phyloP scores from a whole-genome alignment of 2,113 vertebrate species.

The Lasiurus borealis region DNA sequence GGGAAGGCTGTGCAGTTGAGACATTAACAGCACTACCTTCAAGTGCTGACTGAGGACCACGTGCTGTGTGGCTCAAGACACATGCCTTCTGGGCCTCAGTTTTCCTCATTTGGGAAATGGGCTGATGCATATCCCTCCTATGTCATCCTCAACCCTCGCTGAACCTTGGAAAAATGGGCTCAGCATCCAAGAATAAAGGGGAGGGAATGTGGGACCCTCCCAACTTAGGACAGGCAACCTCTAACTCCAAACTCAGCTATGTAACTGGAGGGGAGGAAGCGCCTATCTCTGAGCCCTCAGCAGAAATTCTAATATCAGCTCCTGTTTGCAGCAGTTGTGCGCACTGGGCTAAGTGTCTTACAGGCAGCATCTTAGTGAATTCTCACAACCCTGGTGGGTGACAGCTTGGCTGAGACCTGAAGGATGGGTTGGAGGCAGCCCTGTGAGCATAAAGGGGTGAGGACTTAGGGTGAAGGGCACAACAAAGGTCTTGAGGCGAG shows the following conservation, averaged over 20 bases:
- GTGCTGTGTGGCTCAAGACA: background rate
- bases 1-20: background rate
- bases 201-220: background rate
- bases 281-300: background rate
- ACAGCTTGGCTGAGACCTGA: background rate
- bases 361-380: background rate
- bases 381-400: background rate
- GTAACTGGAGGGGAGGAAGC: background rate
- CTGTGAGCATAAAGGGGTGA: background rate
- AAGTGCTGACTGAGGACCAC: background rate
- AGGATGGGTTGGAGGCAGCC: background rate
- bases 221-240: background rate
- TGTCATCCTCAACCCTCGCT: background rate
- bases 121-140: background rate
- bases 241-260: background rate
- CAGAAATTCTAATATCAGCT: background rate
- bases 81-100: background rate
- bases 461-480: background rate
- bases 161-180: background rate
- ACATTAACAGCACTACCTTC: background rate
- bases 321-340: background rate
- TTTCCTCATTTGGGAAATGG: conserved; percentile 6
- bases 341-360: background rate
- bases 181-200: background rate
- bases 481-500: background rate